Conservation (phyloP, 2,888 invertebrate genomes). For the Malachius bipustulatus region DNA sequence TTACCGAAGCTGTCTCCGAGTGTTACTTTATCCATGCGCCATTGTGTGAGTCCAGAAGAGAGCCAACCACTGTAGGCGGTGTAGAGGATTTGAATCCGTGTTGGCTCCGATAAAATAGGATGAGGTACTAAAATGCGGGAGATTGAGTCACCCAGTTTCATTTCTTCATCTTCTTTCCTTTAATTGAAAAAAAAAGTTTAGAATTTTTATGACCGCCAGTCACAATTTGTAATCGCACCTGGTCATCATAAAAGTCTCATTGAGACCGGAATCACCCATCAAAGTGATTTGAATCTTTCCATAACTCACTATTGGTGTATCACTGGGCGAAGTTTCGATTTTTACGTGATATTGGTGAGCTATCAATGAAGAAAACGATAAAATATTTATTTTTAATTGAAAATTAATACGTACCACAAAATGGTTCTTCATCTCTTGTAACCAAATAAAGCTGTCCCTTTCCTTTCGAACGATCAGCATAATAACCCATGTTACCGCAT, state of each 20-base stretch:
- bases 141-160: conserved; percentile 58
- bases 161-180: conserved; percentile 69
- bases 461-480: conserved; percentile 72
- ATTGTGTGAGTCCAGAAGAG: conserved; percentile 65
- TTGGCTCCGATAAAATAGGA: conserved; percentile 67
- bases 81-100: conserved; percentile 64
- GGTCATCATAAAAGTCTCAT: conserved; percentile 81
- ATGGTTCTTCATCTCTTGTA: conserved; percentile 84
- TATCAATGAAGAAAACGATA: conserved; percentile 28
- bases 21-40: conserved; percentile 72
- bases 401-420: conserved; percentile 54
- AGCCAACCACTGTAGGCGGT: conserved; percentile 87
- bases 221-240: conserved; percentile 40
- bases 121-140: conserved; percentile 80
- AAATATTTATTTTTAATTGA: conserved; percentile 5
- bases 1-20: conserved; percentile 77
- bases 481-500: conserved; percentile 91
- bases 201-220: no score
- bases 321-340: conserved; percentile 61
- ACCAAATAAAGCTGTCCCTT: conserved; percentile 79
- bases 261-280: conserved; percentile 68
- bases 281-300: conserved; percentile 71
- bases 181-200: conserved; percentile 2
- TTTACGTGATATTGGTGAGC: conserved; percentile 82
- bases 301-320: conserved; percentile 56